Evolutionary conservation across 2,113 vertebrate genomes (phyloP).

Genomic region (Rhipidura dahli): DNA sequence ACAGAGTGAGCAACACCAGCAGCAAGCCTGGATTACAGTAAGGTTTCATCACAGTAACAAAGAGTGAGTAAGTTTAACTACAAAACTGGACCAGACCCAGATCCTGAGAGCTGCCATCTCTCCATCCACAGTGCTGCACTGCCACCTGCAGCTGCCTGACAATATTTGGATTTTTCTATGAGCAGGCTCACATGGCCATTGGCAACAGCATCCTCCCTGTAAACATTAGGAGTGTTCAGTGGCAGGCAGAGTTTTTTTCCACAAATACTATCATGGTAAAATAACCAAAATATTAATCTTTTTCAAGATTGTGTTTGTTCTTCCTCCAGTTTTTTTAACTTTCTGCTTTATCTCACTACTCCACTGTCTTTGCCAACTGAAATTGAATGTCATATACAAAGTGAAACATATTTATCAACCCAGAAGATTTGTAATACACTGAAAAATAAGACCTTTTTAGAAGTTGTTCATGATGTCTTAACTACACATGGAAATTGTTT

Average conservation of each 20-base stretch:
- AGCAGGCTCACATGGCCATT: too few relatives aligned
- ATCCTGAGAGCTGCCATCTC: not conserved
- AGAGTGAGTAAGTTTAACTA: not conserved
- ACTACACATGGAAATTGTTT: not conserved
- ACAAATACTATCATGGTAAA: not conserved
- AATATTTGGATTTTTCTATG: not conserved
- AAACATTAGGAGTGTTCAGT: not conserved
- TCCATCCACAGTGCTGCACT: not conserved
- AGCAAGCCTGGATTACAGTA: not conserved
- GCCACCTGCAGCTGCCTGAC: constrained; percentile 24
- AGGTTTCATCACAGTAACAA: not conserved
- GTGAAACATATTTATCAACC: not conserved
- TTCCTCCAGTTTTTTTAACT: not conserved
- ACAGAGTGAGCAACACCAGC: not conserved
- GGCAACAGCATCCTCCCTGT: not conserved
- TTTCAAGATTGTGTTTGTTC: not conserved
- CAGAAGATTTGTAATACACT: not conserved
- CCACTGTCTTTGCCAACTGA: not conserved
- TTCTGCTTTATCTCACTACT: not conserved
- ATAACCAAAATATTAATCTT: not conserved
- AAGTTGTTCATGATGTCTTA: not conserved
- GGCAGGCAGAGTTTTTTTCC: not conserved
- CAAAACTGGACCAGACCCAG: not conserved
- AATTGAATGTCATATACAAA: not conserved
- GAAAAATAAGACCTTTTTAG: not conserved